Percentiles rank a stretch among this genome's conserved stretches.
These are phyloP conservation scores for Eupeodes corollae DNA, from an alignment of 1,140 invertebrate genomes.

Conservation along the genomic window DNA sequence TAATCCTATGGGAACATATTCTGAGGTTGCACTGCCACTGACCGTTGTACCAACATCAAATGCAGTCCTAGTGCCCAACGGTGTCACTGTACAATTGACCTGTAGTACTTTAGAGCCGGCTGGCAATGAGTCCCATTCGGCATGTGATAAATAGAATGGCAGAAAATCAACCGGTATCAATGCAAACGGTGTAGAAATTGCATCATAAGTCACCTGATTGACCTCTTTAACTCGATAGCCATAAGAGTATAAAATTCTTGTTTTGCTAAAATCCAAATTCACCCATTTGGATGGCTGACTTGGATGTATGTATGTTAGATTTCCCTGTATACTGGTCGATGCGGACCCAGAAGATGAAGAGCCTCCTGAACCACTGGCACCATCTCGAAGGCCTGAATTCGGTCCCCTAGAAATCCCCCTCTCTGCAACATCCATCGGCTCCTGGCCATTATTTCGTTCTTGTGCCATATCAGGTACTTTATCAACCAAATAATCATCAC, in stretches of 20 bases:
- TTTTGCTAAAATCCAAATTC: no score
- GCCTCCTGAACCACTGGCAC: no score
- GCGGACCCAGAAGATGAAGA: no score
- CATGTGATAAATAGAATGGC: conserved; percentile 8
- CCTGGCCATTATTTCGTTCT: no score
- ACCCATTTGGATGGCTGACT: no score
- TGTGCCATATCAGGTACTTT: no score
- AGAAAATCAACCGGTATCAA: conserved; percentile 9
- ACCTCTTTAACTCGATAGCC: no score
- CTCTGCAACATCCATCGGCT: conserved; percentile 3
- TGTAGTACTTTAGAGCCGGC: background rate
- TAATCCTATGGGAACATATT: conserved; percentile 6
- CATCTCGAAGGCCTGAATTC: conserved; percentile 1
- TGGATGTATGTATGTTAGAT: no score
- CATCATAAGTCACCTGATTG: no score
- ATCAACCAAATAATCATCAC: no score
- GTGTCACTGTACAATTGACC: conserved; percentile 6
- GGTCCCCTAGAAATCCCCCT: conserved; percentile 8
- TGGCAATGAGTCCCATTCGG: conserved; percentile 7
- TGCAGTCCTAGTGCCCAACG: conserved; percentile 7
- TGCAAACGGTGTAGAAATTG: conserved; percentile 1
- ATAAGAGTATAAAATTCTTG: no score
- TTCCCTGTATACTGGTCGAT: no score
- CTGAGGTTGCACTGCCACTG: conserved; percentile 5
- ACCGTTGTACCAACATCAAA: conserved; percentile 8